These are phyloP conservation scores for Peromyscus aztecus DNA, from an alignment of 2,797 vertebrate species.

Conservation along the genomic window DNA sequence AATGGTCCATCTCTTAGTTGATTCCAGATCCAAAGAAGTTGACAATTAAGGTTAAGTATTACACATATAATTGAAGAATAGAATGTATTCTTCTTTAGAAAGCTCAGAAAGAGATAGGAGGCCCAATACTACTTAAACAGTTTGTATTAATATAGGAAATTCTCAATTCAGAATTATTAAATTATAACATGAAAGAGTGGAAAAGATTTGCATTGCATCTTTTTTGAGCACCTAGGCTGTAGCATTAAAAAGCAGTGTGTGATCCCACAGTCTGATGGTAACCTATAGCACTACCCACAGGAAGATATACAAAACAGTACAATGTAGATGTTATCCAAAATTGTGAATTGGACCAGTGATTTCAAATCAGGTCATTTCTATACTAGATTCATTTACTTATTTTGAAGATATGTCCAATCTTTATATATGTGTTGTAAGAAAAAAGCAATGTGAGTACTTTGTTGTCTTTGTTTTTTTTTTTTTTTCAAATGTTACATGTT, in stretches of 20 bases:
- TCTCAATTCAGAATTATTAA: background rate
- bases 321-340: background rate
- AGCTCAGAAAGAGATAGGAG: background rate
- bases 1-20: background rate
- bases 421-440: background rate
- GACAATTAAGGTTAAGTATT: background rate
- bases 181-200: background rate
- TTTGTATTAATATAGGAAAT: background rate
- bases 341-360: background rate
- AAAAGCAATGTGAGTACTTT: background rate
- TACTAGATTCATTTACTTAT: background rate
- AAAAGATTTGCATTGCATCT: background rate
- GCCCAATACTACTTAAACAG: background rate
- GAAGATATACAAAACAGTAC: background rate
- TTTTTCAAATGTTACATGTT: background rate
- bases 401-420: constrained; percentile 2
- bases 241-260: background rate
- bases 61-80: background rate
- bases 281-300: background rate
- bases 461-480: background rate
- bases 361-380: background rate
- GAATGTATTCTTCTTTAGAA: background rate
- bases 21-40: background rate
- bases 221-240: background rate
- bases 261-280: too few relatives aligned